These are phyloP conservation scores for Calidris pugnax DNA, from an alignment of 2,113 vertebrate genomes.

Conservation along the genomic window DNA sequence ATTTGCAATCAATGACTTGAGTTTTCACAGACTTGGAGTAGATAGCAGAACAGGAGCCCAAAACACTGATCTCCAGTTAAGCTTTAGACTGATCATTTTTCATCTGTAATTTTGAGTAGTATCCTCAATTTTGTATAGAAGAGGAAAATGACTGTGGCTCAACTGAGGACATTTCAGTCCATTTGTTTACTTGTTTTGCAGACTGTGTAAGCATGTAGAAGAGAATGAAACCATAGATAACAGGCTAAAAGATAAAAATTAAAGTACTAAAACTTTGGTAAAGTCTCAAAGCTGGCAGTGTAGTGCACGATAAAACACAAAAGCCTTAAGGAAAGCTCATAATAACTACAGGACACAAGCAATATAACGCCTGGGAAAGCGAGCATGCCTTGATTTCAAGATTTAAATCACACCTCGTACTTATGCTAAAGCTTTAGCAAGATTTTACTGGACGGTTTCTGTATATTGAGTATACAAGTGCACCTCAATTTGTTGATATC, in stretches of 20 bases:
- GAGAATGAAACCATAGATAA: not conserved
- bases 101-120: not conserved
- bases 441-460: too few relatives aligned
- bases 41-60: not conserved
- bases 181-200: not conserved
- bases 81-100: not conserved
- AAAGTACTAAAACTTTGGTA: not conserved
- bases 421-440: not conserved
- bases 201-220: not conserved
- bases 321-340: not conserved
- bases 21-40: not conserved
- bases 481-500: not conserved
- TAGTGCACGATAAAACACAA: not conserved
- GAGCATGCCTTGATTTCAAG: not conserved
- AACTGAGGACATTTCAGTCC: not conserved
- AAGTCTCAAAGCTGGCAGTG: not conserved
- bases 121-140: not conserved
- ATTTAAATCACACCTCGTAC: not conserved
- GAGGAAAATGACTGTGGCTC: not conserved
- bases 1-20: rapidly evolving
- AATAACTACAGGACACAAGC: not conserved
- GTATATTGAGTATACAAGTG: rapidly evolving
- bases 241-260: not conserved
- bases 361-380: not conserved
- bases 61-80: not conserved